Conservation (phyloP, 2,888 invertebrate species). For the Heliconius cydno region DNA sequence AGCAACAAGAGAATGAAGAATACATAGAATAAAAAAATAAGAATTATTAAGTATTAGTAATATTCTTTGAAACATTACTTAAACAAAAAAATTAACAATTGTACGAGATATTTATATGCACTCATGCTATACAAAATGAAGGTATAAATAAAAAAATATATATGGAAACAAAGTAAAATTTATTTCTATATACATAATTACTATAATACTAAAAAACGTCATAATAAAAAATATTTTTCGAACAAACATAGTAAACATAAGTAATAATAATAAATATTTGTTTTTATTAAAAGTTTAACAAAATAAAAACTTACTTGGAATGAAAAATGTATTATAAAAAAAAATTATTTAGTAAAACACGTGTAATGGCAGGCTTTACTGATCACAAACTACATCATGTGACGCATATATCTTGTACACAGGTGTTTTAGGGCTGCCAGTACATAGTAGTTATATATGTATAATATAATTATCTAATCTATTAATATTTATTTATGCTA, state of each 20-base stretch:
- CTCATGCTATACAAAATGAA: conserved; percentile 6
- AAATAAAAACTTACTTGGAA: conserved; percentile 57
- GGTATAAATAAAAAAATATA: conserved; percentile 20
- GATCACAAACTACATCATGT: conserved; percentile 24
- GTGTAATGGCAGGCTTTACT: background rate
- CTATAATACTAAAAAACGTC: background rate
- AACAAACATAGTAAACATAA: conserved; percentile 6
- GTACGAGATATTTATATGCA: background rate
- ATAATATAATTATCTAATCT: background rate
- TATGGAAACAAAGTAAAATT: conserved; percentile 26
- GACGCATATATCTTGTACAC: conserved; percentile 9
- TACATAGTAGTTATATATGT: background rate
- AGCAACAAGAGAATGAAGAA: background rate
- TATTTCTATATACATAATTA: conserved; percentile 13
- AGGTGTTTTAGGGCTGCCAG: conserved; percentile 11
- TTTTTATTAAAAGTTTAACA: background rate
- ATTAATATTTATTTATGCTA: background rate
- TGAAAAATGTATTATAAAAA: conserved; percentile 41
- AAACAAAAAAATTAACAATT: too few relatives aligned
- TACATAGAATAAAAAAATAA: background rate
- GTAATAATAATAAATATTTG: background rate
- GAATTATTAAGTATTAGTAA: background rate
- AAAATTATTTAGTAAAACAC: conserved; percentile 2
- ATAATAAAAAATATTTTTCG: conserved; percentile 4
- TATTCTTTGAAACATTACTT: background rate